phyloP scores from a whole-genome alignment of 2,113 vertebrate species.

The Athene noctua region DNA sequence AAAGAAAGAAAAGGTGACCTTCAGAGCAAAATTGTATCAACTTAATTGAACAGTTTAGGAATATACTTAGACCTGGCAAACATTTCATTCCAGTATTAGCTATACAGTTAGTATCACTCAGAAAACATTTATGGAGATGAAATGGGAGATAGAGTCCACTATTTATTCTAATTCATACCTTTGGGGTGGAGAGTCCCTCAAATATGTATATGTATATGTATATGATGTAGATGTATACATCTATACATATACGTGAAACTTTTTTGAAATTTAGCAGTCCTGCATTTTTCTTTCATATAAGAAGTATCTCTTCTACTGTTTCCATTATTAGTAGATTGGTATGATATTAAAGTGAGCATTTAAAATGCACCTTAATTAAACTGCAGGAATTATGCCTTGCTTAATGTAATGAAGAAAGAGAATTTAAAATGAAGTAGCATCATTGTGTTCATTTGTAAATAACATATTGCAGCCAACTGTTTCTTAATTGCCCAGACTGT shows the following conservation, averaged over 20 bases:
- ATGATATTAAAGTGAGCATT: constrained; percentile 54
- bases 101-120: background rate
- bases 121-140: background rate
- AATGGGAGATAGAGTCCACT: background rate
- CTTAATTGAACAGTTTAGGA: background rate
- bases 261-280: background rate
- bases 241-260: rapidly evolving
- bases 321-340: constrained; percentile 47
- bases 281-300: background rate
- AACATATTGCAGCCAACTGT: constrained; percentile 92
- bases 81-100: background rate
- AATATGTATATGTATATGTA: background rate
- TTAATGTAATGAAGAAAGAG: constrained; percentile 73
- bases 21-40: background rate
- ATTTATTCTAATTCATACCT: background rate
- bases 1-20: background rate
- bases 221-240: background rate
- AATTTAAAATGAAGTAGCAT: constrained; percentile 74
- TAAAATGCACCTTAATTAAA: constrained; percentile 71
- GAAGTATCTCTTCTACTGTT: constrained; percentile 14
- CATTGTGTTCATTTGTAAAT: constrained; percentile 80
- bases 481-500: constrained; percentile 93
- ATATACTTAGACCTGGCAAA: background rate
- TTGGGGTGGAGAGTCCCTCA: background rate
- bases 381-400: constrained; percentile 61